A percentile compares a stretch with the other conserved stretches of the same genome.
Evolutionary conservation across 2,888 invertebrate species (phyloP).

Genomic region (Drosophila kanekoi): DNA sequence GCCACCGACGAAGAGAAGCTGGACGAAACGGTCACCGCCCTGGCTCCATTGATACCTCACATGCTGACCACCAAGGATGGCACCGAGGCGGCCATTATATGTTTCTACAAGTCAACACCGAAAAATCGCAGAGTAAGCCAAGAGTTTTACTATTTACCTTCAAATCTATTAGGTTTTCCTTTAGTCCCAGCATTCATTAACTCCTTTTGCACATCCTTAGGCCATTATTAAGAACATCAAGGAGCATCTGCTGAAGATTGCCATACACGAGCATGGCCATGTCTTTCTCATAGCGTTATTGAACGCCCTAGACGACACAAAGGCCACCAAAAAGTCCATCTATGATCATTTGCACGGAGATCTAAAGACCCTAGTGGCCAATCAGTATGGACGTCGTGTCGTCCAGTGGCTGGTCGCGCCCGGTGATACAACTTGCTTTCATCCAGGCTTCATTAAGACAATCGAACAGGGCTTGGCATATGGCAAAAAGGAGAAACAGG

Average conservation of each 20-base stretch:
- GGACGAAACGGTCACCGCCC: slow-evolving; percentile 90
- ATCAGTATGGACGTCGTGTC: slow-evolving; percentile 94
- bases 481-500: slow-evolving; percentile 90
- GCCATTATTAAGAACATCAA: slow-evolving; percentile 95
- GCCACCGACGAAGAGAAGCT: slow-evolving; percentile 90
- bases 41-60: slow-evolving; percentile 89
- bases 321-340: slow-evolving; percentile 93
- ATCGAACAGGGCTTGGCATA: slow-evolving; percentile 91
- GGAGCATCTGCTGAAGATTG: slow-evolving; percentile 91
- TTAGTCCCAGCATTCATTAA: background rate
- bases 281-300: slow-evolving; percentile 92
- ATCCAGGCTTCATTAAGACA: slow-evolving; percentile 91
- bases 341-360: slow-evolving; percentile 89
- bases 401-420: slow-evolving; percentile 95
- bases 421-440: slow-evolving; percentile 92
- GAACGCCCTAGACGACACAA: slow-evolving; percentile 96
- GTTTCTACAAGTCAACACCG: slow-evolving; percentile 94
- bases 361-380: slow-evolving; percentile 89
- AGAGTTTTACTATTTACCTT: background rate
- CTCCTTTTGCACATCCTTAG: slow-evolving; percentile 83
- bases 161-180: background rate
- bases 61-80: slow-evolving; percentile 93
- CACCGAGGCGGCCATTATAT: slow-evolving; percentile 91
- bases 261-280: slow-evolving; percentile 95
- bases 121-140: slow-evolving; percentile 90